phyloP scores from a whole-genome alignment of 2,797 vertebrate genomes.

The Sebastes minor region DNA sequence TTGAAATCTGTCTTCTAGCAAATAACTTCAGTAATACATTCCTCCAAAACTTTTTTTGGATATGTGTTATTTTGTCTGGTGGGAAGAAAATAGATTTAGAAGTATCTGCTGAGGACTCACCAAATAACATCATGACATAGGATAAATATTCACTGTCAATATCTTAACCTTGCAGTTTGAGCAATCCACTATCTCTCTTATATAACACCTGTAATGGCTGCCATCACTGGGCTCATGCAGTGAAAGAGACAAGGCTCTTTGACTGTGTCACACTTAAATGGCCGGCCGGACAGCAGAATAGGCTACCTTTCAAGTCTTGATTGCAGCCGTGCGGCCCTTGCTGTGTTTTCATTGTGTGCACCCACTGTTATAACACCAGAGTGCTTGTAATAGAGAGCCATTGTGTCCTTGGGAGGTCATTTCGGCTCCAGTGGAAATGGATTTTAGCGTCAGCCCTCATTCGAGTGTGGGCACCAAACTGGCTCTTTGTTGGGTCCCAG shows the following conservation, averaged over 20 bases:
- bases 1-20: constrained; percentile 48
- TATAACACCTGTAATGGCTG: constrained; percentile 39
- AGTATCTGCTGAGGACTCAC: background rate
- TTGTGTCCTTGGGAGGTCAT: constrained; percentile 76
- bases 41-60: constrained; percentile 51
- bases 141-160: background rate
- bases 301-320: constrained; percentile 67
- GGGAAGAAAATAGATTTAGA: background rate
- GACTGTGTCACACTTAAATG: constrained; percentile 59
- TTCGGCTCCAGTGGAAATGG: constrained; percentile 65
- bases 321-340: constrained; percentile 53
- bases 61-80: background rate
- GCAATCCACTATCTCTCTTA: background rate
- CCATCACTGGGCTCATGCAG: constrained; percentile 16
- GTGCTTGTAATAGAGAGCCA: constrained; percentile 64
- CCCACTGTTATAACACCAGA: constrained; percentile 62
- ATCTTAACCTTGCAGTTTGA: constrained; percentile 17
- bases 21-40: constrained; percentile 36
- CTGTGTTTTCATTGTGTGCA: constrained; percentile 73
- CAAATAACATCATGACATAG: background rate
- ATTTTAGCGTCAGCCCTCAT: constrained; percentile 55
- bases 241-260: constrained; percentile 48
- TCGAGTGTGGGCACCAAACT: constrained; percentile 29
- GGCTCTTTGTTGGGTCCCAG: constrained; percentile 19
- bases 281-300: constrained; percentile 60